These are phyloP conservation scores for Lepilemur septentrionalis DNA, from an alignment of 2,797 vertebrate genomes.

Conservation along the genomic window DNA sequence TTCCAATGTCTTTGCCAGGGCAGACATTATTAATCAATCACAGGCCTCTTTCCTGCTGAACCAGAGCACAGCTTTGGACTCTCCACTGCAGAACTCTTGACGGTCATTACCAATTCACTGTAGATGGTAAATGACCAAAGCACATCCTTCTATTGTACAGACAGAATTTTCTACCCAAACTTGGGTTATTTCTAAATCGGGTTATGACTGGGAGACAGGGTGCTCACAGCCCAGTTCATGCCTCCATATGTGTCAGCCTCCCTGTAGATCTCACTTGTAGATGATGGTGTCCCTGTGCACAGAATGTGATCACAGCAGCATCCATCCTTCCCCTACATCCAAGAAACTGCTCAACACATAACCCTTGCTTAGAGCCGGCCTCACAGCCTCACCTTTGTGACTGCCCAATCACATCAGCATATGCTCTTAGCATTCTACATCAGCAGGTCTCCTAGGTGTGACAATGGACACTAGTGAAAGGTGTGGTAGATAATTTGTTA, in stretches of 20 bases:
- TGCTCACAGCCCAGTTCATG: background rate
- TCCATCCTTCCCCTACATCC: background rate
- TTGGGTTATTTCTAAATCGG: background rate
- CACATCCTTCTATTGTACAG: background rate
- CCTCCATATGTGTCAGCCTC: background rate
- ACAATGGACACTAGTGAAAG: background rate
- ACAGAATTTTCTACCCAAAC: background rate
- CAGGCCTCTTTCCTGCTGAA: background rate
- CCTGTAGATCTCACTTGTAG: background rate
- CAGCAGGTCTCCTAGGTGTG: background rate
- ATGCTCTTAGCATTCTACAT: background rate
- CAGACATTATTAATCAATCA: slow-evolving; percentile 42
- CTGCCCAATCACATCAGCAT: background rate
- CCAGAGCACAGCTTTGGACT: background rate
- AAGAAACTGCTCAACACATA: background rate
- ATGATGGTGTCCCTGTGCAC: background rate
- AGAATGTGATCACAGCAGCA: background rate
- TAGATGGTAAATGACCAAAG: background rate
- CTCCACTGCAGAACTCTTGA: background rate
- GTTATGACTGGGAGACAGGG: background rate
- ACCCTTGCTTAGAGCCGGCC: background rate
- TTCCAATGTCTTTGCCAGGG: background rate
- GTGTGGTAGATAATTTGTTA: background rate
- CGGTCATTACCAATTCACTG: slow-evolving; percentile 17
- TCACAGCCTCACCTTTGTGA: background rate